Base-by-base conservation (phyloP, 2,113 vertebrate genomes). In the Amblyopsis rosae region DNA sequence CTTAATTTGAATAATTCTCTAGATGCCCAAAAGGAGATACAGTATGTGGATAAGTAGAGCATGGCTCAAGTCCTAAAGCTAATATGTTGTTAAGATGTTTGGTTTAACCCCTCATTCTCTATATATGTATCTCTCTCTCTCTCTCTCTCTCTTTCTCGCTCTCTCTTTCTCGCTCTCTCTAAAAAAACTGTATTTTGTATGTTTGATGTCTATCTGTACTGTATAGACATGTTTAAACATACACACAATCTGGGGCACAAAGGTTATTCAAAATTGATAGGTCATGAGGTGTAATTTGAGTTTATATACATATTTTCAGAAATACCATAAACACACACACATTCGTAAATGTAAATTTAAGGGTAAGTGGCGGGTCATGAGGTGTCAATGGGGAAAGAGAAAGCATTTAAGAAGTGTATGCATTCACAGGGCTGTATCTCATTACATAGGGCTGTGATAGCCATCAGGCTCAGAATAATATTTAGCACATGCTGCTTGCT, bases 401-500 rank as follows among this genome's bases (percentile, higher is more conserved):
- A 75, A 77, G 60, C 7, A 62, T 81, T 62, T 73, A 55, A 77
- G 53, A 77, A 74, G 59, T 71, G 77, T 71, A 81, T 81, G 75
- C n/a, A 57, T 86, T 83, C 71, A 81, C 12, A 71, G 41, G 61
- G 79, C 70, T 85, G 84, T 80, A 93, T 96, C 94, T 85, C 89
- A 91, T 96, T 95, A 94, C 95, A 93, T 82, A 93, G 92, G 84
- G 89, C 86, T 88, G 93, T 90, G 94, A 97, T 96, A 95, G 93
- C 88, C 92, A 98, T 96, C 96, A 92, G 88, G 92, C 92, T 92
- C 93, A 92, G 93, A 96, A 95, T 96, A 95, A 96, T 95, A 96
- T 95, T 95, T 94, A 96, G 94, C 95, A 95, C 95, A 95, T 95
- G 95, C 94, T 91, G 94, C 92, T 92, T 94, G 95, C 95, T 96